These are phyloP conservation scores for Scalopus aquaticus DNA, from an alignment of 2,113 vertebrate genomes.

Conservation along the genomic window DNA sequence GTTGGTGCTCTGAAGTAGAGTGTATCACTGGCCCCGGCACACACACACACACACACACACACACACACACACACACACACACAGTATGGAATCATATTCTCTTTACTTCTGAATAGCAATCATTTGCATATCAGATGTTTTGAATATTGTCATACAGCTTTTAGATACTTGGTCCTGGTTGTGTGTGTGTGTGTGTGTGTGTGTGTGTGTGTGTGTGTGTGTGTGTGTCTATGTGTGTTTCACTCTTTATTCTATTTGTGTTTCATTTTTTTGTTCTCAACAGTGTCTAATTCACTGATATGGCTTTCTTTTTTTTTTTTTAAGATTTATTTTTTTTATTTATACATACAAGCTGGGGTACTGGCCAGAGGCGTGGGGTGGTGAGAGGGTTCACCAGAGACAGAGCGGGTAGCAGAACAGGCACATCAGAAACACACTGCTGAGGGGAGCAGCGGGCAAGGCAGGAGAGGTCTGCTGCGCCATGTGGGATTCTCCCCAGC, in stretches of 20 bases:
- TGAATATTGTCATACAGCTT: not conserved
- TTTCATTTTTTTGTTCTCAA: not conserved
- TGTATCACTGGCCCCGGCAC: not conserved
- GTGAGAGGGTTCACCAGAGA: too few species aligned
- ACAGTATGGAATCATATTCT: not conserved
- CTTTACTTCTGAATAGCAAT: not conserved
- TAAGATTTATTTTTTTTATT: too few species aligned
- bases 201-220: too few species aligned
- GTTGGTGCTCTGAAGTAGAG: not conserved
- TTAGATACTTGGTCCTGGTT: not conserved
- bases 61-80: not conserved
- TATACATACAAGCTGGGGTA: too few species aligned
- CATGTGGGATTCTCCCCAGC: too few species aligned
- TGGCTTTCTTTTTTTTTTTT: too few species aligned
- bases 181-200: too few species aligned
- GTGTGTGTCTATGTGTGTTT: not conserved
- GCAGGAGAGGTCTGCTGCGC: too few species aligned
- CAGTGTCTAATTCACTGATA: not conserved
- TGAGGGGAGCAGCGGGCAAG: too few species aligned
- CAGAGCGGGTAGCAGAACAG: too few species aligned
- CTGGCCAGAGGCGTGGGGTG: too few species aligned
- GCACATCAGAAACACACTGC: too few species aligned
- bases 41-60: not conserved
- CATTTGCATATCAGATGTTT: not conserved
- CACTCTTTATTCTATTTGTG: not conserved